phyloP scores from a whole-genome alignment of 2,113 vertebrate genomes.

The Cyrtonyx montezumae region DNA sequence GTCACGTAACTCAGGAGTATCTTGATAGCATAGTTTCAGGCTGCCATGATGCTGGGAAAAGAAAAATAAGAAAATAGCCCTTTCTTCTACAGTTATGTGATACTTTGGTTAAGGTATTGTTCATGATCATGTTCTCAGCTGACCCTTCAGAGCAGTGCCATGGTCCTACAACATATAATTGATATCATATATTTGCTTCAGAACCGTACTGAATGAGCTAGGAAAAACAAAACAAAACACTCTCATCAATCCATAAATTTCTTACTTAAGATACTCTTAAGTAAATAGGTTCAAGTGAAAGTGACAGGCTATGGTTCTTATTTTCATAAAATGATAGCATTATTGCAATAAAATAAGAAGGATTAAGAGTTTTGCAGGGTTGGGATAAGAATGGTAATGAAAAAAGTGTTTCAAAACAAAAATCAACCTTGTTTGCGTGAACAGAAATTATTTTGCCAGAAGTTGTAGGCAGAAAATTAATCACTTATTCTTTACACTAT shows the following conservation, averaged over 20 bases:
- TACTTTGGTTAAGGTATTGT: background rate
- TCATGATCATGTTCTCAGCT: background rate
- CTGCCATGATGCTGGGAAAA: background rate
- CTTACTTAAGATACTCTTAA: background rate
- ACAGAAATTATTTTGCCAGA: background rate
- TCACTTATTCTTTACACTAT: background rate
- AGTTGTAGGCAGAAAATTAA: background rate
- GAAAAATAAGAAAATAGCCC: no score
- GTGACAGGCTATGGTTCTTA: fast-evolving
- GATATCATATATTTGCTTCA: background rate
- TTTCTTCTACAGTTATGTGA: background rate
- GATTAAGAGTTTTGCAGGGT: background rate
- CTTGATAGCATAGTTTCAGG: background rate
- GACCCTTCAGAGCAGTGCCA: background rate
- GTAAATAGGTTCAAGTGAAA: background rate
- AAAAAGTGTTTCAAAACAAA: background rate
- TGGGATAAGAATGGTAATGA: background rate
- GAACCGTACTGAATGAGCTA: background rate
- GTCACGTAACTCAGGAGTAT: background rate
- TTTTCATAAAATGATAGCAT: background rate
- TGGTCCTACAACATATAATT: background rate
- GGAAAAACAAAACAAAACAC: background rate
- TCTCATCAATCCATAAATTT: background rate
- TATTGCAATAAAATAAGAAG: background rate
- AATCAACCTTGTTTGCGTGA: background rate